Percentiles rank a stretch among this genome's conserved stretches.
Conservation (phyloP, 2,113 vertebrate species). For the Casuarius casuarius region DNA sequence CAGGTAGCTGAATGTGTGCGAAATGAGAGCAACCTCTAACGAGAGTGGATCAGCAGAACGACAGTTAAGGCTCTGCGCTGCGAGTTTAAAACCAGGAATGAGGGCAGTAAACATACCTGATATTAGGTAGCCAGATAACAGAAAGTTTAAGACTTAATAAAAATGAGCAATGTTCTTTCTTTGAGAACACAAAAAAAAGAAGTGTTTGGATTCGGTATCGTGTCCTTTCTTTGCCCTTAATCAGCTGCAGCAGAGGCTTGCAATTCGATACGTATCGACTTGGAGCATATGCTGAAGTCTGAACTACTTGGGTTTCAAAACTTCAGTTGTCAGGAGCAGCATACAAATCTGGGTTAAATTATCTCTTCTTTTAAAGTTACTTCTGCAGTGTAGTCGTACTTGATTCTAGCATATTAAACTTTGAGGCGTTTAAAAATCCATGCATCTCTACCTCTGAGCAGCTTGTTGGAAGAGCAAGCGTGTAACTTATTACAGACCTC, state of each 20-base stretch:
- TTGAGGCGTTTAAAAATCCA: constrained; percentile 47
- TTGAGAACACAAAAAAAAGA: background rate
- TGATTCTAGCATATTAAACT: constrained; percentile 39
- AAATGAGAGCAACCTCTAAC: constrained; percentile 37
- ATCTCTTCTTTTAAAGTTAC: constrained; percentile 18
- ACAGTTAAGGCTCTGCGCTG: background rate
- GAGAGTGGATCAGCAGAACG: constrained; percentile 19
- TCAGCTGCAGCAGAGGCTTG: constrained; percentile 43
- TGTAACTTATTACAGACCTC: constrained; percentile 19
- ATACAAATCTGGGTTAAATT: constrained; percentile 53
- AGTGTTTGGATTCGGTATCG: background rate
- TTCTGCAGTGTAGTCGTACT: constrained; percentile 27
- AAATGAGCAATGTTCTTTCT: constrained; percentile 55
- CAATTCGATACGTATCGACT: constrained; percentile 63
- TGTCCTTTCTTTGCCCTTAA: constrained; percentile 37
- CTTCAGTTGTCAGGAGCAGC: constrained; percentile 13
- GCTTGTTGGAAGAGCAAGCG: constrained; percentile 33
- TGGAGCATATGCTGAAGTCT: constrained; percentile 38
- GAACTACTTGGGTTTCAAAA: constrained; percentile 54
- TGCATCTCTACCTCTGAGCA: background rate
- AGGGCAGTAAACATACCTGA: constrained; percentile 42
- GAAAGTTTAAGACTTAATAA: constrained; percentile 64
- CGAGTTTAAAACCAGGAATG: background rate
- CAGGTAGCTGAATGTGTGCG: constrained; percentile 24
- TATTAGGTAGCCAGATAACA: constrained; percentile 37